Conservation (phyloP, 1,140 invertebrate genomes). For the Bilobella aurantiaca region DNA sequence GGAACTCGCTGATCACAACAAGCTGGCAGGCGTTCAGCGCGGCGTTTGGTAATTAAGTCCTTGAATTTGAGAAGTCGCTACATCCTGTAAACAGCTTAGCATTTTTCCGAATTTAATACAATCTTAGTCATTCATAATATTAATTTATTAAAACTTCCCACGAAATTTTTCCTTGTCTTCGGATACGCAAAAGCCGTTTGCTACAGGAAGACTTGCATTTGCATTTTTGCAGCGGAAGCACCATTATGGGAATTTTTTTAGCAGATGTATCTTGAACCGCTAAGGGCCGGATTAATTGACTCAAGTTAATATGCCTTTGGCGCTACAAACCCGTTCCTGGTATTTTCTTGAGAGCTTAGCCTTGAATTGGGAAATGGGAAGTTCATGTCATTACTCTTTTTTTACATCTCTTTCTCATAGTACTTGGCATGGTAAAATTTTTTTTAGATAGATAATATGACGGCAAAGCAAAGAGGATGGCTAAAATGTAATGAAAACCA, state of each 20-base stretch:
- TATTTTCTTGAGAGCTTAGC: not conserved
- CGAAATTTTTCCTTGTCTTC: no score
- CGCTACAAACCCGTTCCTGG: not conserved
- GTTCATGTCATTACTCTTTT: not conserved
- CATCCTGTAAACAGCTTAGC: not conserved
- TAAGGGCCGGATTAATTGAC: not conserved
- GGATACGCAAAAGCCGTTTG: no score
- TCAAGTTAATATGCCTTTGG: not conserved
- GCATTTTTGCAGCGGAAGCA: no score
- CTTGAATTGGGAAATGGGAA: slow-evolving; percentile 3
- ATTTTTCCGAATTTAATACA: not conserved
- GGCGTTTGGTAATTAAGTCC: slow-evolving; percentile 61
- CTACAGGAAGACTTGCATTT: no score
- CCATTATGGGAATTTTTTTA: no score
- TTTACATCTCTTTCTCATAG: no score
- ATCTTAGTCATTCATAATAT: no score
- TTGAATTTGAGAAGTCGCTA: not conserved
- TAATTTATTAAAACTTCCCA: no score
- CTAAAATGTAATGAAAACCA: no score
- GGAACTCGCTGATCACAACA: slow-evolving; percentile 80
- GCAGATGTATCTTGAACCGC: not conserved
- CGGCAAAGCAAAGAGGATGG: not conserved
- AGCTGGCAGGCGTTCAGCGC: slow-evolving; percentile 71
- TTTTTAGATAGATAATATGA: not conserved
- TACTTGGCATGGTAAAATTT: not conserved